Evolutionary conservation across 2,797 vertebrate genomes (phyloP), one percentile per base, ranked within the genome.

Genomic region (Acrocephalus scirpaceus): DNA sequence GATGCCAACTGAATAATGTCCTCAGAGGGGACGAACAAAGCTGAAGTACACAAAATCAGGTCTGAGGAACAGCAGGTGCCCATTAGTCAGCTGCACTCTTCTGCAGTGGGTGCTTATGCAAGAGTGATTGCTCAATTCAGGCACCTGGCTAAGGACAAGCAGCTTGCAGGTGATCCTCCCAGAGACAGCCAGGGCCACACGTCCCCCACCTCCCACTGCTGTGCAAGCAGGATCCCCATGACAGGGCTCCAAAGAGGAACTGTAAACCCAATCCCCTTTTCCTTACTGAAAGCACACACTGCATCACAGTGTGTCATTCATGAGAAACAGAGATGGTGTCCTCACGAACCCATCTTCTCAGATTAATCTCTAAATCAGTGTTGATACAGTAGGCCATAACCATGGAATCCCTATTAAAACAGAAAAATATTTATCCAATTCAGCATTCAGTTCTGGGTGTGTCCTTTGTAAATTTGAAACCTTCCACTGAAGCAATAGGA

Each of bases 151-250:
- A 30, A 44, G 40, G 57, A 42, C 30, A 40, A 2, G 5, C 42
- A 76, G 50, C 40, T n/a, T 23, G 60, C 42, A 67, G 50, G 42
- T 14, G 22, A 6, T 30, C 21, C 29, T 74, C 26, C 54, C 32
- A 20, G 19, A 13, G 22, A 30, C 56, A 45, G 16, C 0, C 0
- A 57, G 20, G 29, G 23, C 14, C 36, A 61, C 7, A 1, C 0
- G 0, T 19, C 40, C 44, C 36, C 53, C 21, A 29, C 10, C 17
- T 65, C 53, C 30, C 50, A 47, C 40, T n/a, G 42, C 18, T 32
- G 10, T 23, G 25, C 45, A 53, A 58, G 48, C 19, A 16, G 25
- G 27, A 76, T 18, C 7, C 14, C n/a, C 6, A 1, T 0, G 7
- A 64, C 66, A 78, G 27, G 0, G 0, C 2, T 36, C 16, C 60